phyloP scores from a whole-genome alignment of 2,888 invertebrate species.

The Pollenia angustigena region DNA sequence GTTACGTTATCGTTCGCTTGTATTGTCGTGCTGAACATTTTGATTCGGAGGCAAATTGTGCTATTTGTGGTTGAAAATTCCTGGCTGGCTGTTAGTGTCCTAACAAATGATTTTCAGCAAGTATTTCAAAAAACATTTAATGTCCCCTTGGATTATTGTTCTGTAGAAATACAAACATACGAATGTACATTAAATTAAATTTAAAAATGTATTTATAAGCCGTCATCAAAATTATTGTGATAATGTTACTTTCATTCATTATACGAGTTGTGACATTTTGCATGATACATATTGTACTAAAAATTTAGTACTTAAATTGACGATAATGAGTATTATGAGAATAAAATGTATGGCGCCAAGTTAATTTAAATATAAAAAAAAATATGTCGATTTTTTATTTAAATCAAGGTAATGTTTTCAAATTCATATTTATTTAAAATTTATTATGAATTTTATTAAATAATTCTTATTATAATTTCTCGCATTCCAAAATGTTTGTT shows the following conservation, averaged over 20 bases:
- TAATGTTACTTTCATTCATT: not conserved
- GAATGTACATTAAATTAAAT: not conserved
- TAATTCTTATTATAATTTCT: slow-evolving; percentile 24
- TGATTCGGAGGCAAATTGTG: too few species aligned
- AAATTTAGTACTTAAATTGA: slow-evolving; percentile 5
- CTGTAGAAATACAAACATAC: not conserved
- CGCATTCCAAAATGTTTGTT: slow-evolving; percentile 3
- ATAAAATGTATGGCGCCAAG: slow-evolving; percentile 63
- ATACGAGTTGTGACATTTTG: not conserved
- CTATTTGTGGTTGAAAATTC: too few species aligned
- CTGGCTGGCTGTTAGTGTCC: too few species aligned
- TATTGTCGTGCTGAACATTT: too few species aligned
- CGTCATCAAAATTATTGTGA: not conserved
- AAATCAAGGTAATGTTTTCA: slow-evolving; percentile 48
- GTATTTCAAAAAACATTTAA: too few species aligned
- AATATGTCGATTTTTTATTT: slow-evolving; percentile 47
- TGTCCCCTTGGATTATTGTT: too few species aligned
- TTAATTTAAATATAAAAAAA: slow-evolving; percentile 39
- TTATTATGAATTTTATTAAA: slow-evolving; percentile 32
- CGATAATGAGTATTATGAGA: slow-evolving; percentile 21
- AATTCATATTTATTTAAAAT: slow-evolving; percentile 10
- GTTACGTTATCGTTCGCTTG: too few species aligned
- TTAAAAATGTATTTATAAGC: not conserved
- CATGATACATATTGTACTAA: slow-evolving; percentile 26
- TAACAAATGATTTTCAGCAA: too few species aligned